Base-by-base conservation (phyloP, 2,888 invertebrate species). In the Morinoia aosen region DNA sequence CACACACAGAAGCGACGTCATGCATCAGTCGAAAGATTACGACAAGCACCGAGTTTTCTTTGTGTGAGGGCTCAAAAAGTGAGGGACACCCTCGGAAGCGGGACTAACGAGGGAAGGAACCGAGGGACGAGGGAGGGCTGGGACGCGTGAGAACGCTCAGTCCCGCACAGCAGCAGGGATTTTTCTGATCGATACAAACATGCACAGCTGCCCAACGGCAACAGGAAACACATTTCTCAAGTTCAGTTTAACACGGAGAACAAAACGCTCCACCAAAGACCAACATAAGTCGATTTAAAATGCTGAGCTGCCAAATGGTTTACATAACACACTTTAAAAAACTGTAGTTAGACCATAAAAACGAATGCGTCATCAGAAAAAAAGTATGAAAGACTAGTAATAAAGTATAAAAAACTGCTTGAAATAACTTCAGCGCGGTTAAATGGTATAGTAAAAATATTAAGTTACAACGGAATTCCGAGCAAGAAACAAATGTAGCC, bases 31-130 rank as follows among this genome's bases (percentile, higher is more conserved):
- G 25, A 76, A 14, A 19, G 25, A 76, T 19, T 33, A 25, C 76
- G 76, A 76, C 76, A 33, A 76, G 76, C 33, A 76, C 76, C 76
- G 33, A 76, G 33, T 76, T 76, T 90, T 40, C 90, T 90, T 90
- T 90, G 39, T 90, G 90, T 40, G 48, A 39, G 48, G 90, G 90
- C 90, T 7, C 90, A 90, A 90, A 90, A 88, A 90, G 40, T 90
- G 90, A 90, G 90, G 40, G 90, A 40, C n/a, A 19, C 90, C 90
- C 39, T 90, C 90, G 90, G 48, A 39, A 39, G 90, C 90, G 11
- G 14, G 12, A 90, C 90, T 76, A 76, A 48, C 90, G 90, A 90
- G 90, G 33, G 90, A 40, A 90, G 40, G 76, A 90, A 40, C 40
- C 39, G 90, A 90, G 90, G 90, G 90, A 39, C 0, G 48, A 48